Conservation (phyloP, 2,113 vertebrate genomes). For the Sebastes schlegelii region DNA sequence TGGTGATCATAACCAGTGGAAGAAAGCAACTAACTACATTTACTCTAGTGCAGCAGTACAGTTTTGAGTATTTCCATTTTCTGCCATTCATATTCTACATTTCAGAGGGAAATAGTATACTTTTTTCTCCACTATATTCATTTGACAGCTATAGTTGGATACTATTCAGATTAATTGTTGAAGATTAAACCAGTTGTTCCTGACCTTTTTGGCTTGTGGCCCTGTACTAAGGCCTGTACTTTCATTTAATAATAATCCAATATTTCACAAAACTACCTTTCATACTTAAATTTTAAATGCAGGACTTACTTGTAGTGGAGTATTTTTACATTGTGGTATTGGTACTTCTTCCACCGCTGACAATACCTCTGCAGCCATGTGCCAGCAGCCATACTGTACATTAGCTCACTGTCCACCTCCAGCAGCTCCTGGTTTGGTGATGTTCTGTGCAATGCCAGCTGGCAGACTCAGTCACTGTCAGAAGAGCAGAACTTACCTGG, state of each 20-base stretch:
- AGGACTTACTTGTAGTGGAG: background rate
- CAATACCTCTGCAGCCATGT: background rate
- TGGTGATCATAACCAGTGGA: background rate
- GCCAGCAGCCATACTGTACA: background rate
- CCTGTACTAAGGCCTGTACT: too few relatives aligned
- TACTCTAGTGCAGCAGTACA: background rate
- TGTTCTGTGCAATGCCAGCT: background rate
- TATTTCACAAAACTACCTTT: background rate
- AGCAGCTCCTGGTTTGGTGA: background rate
- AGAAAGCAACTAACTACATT: background rate
- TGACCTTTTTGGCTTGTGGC: background rate
- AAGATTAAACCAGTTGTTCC: background rate
- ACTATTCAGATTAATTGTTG: background rate
- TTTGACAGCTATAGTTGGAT: background rate
- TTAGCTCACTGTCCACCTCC: background rate
- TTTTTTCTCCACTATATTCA: background rate
- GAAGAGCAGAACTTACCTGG: constrained; percentile 11
- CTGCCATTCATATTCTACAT: background rate
- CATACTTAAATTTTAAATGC: background rate
- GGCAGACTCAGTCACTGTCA: background rate
- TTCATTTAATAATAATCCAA: background rate
- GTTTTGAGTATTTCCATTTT: background rate
- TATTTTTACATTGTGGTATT: background rate
- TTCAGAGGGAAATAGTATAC: background rate
- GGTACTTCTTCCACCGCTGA: background rate